These are phyloP conservation scores for Spodoptera littoralis DNA, from an alignment of 2,888 invertebrate species.

Conservation along the genomic window DNA sequence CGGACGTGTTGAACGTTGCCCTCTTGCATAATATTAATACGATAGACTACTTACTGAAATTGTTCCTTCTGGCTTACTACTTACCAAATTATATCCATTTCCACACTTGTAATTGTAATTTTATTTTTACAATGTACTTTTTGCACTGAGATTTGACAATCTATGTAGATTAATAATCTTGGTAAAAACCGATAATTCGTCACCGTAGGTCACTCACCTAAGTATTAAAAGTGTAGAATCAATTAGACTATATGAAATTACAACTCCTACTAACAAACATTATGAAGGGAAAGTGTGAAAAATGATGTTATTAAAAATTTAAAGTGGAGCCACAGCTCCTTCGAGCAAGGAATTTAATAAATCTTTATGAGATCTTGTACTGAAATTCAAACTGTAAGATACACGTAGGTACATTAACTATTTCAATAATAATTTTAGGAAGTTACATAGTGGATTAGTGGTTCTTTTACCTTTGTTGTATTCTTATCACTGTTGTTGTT, in stretches of 20 bases:
- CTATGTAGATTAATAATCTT: too few relatives aligned
- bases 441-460: too few relatives aligned
- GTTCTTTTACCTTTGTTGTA: too few relatives aligned
- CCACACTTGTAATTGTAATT: neutral
- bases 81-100: conserved; percentile 16
- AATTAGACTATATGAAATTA: conserved; percentile 45
- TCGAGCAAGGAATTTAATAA: conserved; percentile 71
- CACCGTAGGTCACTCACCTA: neutral
- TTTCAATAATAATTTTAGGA: too few relatives aligned
- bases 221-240: conserved; percentile 20
- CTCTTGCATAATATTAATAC: conserved; percentile 63
- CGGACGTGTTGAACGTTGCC: conserved; percentile 63
- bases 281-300: conserved; percentile 62
- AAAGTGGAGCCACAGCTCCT: conserved; percentile 61
- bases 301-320: conserved; percentile 72
- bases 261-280: conserved; percentile 29
- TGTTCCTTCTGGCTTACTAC: conserved; percentile 36
- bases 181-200: conserved; percentile 4
- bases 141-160: too few relatives aligned
- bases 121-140: too few relatives aligned
- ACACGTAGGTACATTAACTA: too few relatives aligned
- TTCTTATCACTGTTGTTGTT: too few relatives aligned
- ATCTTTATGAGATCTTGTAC: conserved; percentile 71
- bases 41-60: conserved; percentile 52
- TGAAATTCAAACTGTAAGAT: conserved; percentile 21